These are phyloP conservation scores for Boloria selene DNA, from an alignment of 2,888 invertebrate genomes.

Conservation along the genomic window DNA sequence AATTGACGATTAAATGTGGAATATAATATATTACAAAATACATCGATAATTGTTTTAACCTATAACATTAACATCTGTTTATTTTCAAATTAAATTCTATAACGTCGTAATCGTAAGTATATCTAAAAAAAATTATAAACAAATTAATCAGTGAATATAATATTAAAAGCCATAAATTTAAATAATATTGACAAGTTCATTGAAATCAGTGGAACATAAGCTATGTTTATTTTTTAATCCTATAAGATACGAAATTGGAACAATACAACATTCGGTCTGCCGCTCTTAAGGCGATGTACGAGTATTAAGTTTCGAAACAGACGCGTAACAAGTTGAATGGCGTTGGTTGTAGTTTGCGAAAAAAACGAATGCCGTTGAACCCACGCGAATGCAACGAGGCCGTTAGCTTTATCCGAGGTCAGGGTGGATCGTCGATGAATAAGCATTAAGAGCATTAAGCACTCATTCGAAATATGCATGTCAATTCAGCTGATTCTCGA, in stretches of 20 bases:
- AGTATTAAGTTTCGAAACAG: slow-evolving; percentile 36
- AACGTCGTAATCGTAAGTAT: too few relatives aligned
- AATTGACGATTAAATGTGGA: too few relatives aligned
- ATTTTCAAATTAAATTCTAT: too few relatives aligned
- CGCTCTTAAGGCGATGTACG: slow-evolving; percentile 30
- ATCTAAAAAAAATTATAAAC: background rate
- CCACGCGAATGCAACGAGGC: slow-evolving; percentile 66
- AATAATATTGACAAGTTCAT: too few relatives aligned
- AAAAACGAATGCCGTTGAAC: slow-evolving; percentile 72
- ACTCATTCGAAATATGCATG: slow-evolving; percentile 50
- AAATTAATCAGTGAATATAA: too few relatives aligned
- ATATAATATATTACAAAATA: too few relatives aligned
- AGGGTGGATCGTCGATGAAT: slow-evolving; percentile 54
- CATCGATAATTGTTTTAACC: too few relatives aligned
- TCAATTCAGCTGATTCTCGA: slow-evolving; percentile 50
- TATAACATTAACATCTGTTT: too few relatives aligned
- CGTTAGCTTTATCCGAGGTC: slow-evolving; percentile 76
- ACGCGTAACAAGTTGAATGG: slow-evolving; percentile 49
- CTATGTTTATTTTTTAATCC: too few relatives aligned
- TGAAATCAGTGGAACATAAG: too few relatives aligned
- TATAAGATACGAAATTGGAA: background rate
- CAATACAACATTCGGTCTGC: background rate
- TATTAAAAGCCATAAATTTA: too few relatives aligned
- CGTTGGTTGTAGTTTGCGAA: slow-evolving; percentile 60
- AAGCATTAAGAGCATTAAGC: slow-evolving; percentile 32